Evolutionary conservation across 2,797 vertebrate genomes (phyloP).

Genomic region (Falco cherrug): DNA sequence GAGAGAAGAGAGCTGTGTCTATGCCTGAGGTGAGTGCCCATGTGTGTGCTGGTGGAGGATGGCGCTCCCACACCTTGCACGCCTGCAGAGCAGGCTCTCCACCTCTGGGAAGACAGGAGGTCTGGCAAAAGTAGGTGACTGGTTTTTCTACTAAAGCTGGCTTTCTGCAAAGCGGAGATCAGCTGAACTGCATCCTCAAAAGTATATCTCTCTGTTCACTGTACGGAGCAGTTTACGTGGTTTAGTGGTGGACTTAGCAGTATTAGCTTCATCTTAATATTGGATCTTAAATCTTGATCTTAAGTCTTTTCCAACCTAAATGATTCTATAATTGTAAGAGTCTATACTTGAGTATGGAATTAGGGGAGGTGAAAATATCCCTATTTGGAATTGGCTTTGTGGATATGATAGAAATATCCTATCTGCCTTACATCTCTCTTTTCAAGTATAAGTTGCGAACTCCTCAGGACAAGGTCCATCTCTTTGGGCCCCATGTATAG

Average conservation of each 20-base stretch:
- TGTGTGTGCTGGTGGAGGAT: rapidly evolving
- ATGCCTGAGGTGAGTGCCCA: background rate
- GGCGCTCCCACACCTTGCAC: background rate
- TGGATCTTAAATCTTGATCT: background rate
- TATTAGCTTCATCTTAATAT: background rate
- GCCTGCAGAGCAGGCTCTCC: rapidly evolving
- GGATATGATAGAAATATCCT: background rate
- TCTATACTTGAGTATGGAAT: background rate
- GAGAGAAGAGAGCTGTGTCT: rapidly evolving
- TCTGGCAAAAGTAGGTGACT: background rate
- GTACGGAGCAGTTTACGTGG: background rate
- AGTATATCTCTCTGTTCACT: background rate
- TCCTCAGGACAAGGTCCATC: background rate
- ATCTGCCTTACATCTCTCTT: background rate
- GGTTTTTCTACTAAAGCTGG: background rate
- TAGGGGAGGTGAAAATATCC: background rate
- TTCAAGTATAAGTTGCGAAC: background rate
- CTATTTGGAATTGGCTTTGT: background rate
- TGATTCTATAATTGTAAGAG: background rate
- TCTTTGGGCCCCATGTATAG: background rate
- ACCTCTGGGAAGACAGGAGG: background rate
- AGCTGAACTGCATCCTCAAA: background rate
- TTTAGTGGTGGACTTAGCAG: background rate
- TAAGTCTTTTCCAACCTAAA: background rate
- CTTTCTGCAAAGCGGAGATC: background rate